Conservation (phyloP, 2,113 vertebrate genomes). For the Sylvia atricapilla region DNA sequence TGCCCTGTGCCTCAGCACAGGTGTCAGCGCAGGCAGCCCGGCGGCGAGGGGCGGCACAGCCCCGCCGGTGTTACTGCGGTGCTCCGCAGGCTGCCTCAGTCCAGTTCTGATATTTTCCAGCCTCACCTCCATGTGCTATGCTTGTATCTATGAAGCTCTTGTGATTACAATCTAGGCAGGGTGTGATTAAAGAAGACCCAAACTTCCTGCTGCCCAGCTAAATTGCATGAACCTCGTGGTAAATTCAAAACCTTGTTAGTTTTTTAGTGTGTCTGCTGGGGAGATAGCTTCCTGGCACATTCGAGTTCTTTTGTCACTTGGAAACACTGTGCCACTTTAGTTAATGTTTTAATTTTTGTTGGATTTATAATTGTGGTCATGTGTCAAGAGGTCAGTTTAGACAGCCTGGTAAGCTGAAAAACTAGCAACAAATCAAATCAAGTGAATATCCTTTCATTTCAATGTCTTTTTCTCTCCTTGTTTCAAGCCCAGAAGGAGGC, state of each 20-base stretch:
- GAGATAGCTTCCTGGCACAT: neutral
- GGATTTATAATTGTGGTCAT: conserved; percentile 22
- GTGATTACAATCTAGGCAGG: neutral
- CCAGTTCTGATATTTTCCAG: neutral
- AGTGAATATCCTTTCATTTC: conserved; percentile 30
- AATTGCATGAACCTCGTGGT: neutral
- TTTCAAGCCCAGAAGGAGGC: conserved; percentile 57
- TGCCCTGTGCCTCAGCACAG: neutral
- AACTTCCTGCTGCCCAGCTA: neutral
- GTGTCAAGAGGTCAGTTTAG: conserved; percentile 34
- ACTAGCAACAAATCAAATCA: conserved; percentile 57
- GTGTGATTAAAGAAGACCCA: neutral
- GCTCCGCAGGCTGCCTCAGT: neutral
- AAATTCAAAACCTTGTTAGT: neutral
- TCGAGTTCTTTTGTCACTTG: neutral
- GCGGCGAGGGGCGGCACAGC: accelerated
- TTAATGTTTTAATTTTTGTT: neutral
- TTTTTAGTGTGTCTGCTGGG: neutral
- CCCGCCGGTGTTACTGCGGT: neutral
- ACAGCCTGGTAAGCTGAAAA: conserved; percentile 16
- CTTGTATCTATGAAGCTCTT: neutral
- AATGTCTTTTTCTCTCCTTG: conserved; percentile 12
- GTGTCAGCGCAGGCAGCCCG: accelerated
- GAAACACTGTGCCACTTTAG: neutral
- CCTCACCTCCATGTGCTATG: neutral